Percentiles rank a stretch among this genome's conserved stretches.
Conservation (phyloP, 30 jellyfish, hydroid and myxozoan species). For the Aurelia sp. region DNA sequence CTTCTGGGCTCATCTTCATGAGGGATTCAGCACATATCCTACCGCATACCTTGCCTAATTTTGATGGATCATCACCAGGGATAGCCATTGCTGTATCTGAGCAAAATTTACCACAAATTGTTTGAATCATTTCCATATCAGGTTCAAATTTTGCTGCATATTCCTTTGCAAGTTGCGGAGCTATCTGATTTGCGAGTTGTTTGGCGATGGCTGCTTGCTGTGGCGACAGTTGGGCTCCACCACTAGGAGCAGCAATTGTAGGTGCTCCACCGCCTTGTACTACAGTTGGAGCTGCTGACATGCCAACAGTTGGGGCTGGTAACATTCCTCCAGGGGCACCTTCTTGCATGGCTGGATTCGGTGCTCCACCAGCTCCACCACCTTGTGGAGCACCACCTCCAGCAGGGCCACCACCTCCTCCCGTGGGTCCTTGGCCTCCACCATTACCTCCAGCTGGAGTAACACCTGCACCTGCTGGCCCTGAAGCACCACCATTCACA, state of each 20-base stretch:
- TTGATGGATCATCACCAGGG: constrained; percentile 69
- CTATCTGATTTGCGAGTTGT: constrained; percentile 77
- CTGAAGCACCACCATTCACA: constrained; percentile 34
- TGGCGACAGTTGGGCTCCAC: constrained; percentile 54
- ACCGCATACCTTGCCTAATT: constrained; percentile 85
- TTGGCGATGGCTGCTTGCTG: constrained; percentile 69
- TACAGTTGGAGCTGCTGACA: constrained; percentile 22
- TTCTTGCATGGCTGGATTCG: constrained; percentile 9
- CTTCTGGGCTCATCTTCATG: constrained; percentile 75
- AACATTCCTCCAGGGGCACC: constrained; percentile 17
- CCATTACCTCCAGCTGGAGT: constrained; percentile 33
- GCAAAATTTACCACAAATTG: constrained; percentile 82
- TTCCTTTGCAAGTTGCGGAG: constrained; percentile 86
- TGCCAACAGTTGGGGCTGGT: constrained; percentile 39
- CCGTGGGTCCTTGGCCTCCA: constrained; percentile 39
- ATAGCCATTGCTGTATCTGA: constrained; percentile 68
- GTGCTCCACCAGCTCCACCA: constrained; percentile 48
- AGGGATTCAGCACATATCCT: constrained; percentile 83
- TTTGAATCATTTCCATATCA: constrained; percentile 78
- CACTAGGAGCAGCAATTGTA: constrained; percentile 21
- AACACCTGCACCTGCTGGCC: constrained; percentile 45
- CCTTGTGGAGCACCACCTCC: constrained; percentile 47
- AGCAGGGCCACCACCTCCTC: constrained; percentile 57
- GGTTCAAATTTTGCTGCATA: constrained; percentile 81
- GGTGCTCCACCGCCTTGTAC: constrained; percentile 34